Evolutionary conservation across 2,113 vertebrate genomes (phyloP), one percentile per base, ranked within the genome.

Genomic region (Syngnathoides biaculeatus): DNA sequence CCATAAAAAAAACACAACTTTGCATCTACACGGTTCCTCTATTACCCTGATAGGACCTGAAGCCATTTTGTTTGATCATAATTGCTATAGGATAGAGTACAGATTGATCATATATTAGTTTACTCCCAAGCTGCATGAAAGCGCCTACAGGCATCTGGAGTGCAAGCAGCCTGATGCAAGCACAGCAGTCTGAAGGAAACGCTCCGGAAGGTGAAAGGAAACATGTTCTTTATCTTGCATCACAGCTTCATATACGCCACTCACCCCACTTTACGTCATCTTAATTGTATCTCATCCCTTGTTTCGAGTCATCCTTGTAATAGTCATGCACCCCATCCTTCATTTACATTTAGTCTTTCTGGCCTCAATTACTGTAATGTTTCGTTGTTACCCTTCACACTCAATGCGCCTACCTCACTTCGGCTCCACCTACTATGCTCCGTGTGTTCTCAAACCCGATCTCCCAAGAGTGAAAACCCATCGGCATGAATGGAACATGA

Each of bases 401-500:
- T 40, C 12, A 57, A 10, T 55, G 38, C 55, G 43, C 55, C 22
- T n/a, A 38, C 59, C 52, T 59, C 60, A 13, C 68, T 72, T 53
- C 57, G 47, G 8, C 63, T 64, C 68, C 47, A 65, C 22, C 71
- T 58, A 38, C 45, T 13, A 38, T 67, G 53, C n/a, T 22, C 57
- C 20, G 19, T 35, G 20, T 22, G 7, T 67, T 52, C 47, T 17
- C 56, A 60, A 38, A 50, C 72, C 24, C 43, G 55, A 63, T 67
- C 56, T 60, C 43, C 52, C 58, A 73, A 71, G 64, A 64, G 38
- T 15, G 4, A 42, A 45, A 35, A 69, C 75, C 75, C 81, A 50
- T 4, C 24, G 72, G 78, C 58, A 72, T 80, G 66, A 69, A 81
- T 67, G 65, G 22, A 70, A 73, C 72, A 52, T 52, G 55, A 68